Base-by-base conservation (phyloP, 2,797 vertebrate genomes). In the Melanotaenia maccullochi region DNA sequence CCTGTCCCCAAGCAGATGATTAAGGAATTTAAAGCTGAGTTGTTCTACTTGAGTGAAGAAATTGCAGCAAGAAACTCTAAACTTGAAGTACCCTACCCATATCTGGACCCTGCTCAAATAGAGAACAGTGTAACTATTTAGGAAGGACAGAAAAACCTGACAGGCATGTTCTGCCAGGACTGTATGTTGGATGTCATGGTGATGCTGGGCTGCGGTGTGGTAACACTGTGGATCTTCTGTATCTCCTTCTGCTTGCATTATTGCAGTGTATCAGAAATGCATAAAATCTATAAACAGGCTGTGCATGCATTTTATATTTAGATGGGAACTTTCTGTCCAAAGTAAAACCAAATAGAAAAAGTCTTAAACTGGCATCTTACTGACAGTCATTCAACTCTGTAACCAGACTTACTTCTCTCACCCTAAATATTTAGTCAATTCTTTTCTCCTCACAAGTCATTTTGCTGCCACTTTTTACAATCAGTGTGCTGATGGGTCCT, bases 1-100 rank as follows among this genome's bases (percentile, higher is more conserved):
- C 33, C 76, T 11, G 68, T 33, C 2, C 57, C 67, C 18, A 84
- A 89, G 56, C 75, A 82, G 72, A 80, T 91, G 61, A 89, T 94
- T 4, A 69, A 51, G n/a, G 73, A 85, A 32, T 89, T 94, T 67
- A 90, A 87, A 73, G 81, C 49, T 24, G 86, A 94, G 28, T 38
- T 95, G 78, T 71, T 77, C 16, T 57, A 16, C 9, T 64, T 95
- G 38, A 90, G 87, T 55, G 83, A 81, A 47, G 69, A 44, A 13
- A 94, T 95, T 16, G 44, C 5, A 52, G 33, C 55, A 32, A 93
- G 94, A 60, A 95, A 95, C 70, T 18, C 81, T 1, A 25, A 69
- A 3, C 83, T 93, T 12, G 42, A 89, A 66, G 35, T 93, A 1
- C 88, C 93, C 3, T 95, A 95, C 68, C 77, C 71, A 4, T 91